Conservation (phyloP, 2,113 vertebrate species). For the Aramus guarauna region DNA sequence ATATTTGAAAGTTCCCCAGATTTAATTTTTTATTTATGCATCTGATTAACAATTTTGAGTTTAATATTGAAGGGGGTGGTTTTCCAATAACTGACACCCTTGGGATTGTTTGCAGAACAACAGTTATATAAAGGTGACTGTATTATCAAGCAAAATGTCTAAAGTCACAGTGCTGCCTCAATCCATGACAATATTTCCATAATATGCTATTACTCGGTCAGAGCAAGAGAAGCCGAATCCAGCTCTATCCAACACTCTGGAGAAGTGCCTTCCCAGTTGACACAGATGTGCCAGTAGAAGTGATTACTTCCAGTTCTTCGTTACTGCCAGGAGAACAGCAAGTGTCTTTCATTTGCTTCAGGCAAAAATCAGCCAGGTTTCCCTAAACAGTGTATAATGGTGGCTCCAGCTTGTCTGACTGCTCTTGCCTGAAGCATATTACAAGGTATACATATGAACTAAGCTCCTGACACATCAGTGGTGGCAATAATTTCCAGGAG, state of each 20-base stretch:
- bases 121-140: not conserved
- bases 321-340: not conserved
- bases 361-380: slow-evolving; percentile 20
- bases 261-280: not conserved
- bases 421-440: not conserved
- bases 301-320: not conserved
- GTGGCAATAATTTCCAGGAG: not conserved
- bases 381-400: not conserved
- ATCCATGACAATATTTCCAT: not conserved
- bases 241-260: not conserved
- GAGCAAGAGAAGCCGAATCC: not conserved
- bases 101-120: fast-evolving
- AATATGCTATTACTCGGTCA: not conserved
- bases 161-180: not conserved
- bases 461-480: not conserved
- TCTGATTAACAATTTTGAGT: not conserved
- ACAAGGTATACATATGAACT: not conserved
- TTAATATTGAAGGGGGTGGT: not conserved
- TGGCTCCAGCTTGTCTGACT: not conserved
- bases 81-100: not conserved
- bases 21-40: not conserved
- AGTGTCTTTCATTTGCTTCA: not conserved
- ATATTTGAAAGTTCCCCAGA: not conserved
- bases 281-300: not conserved
- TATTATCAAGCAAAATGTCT: not conserved